A percentile compares a stretch with the other conserved stretches of the same genome.
phyloP scores from a whole-genome alignment of 2,113 vertebrate species.

The Mus musculus region DNA sequence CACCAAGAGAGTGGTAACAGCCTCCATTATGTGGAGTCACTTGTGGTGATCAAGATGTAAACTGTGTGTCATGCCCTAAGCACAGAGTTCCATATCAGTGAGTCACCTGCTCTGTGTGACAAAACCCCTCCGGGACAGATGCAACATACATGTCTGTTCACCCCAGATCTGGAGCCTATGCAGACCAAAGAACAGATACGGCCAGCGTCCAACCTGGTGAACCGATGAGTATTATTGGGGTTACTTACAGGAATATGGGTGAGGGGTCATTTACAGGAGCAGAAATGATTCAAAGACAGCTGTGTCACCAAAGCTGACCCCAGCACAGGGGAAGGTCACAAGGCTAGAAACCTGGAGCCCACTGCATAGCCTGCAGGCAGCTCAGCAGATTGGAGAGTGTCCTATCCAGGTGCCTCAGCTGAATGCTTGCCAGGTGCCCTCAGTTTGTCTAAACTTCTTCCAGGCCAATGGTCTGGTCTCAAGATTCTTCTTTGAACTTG shows the following conservation, averaged over 20 bases:
- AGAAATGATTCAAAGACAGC: neutral
- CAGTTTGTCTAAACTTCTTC: neutral
- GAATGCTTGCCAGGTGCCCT: too few species aligned
- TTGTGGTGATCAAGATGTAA: neutral
- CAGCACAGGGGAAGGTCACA: neutral
- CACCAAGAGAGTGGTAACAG: neutral
- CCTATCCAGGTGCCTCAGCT: neutral
- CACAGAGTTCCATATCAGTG: neutral
- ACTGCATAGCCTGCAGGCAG: neutral
- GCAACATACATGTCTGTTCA: neutral
- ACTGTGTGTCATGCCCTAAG: neutral
- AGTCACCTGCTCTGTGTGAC: neutral
- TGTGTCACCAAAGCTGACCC: neutral
- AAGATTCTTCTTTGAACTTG: neutral
- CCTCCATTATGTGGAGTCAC: too few species aligned
- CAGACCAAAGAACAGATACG: neutral
- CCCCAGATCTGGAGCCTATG: neutral
- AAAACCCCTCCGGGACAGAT: neutral
- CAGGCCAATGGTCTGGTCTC: neutral
- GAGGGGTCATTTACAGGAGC: neutral
- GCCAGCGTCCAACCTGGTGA: neutral
- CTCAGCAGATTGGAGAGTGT: neutral
- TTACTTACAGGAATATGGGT: neutral
- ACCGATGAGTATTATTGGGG: neutral
- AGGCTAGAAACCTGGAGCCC: neutral